These are phyloP conservation scores for Lasiurus borealis DNA, from an alignment of 2,113 vertebrate genomes.

Conservation along the genomic window DNA sequence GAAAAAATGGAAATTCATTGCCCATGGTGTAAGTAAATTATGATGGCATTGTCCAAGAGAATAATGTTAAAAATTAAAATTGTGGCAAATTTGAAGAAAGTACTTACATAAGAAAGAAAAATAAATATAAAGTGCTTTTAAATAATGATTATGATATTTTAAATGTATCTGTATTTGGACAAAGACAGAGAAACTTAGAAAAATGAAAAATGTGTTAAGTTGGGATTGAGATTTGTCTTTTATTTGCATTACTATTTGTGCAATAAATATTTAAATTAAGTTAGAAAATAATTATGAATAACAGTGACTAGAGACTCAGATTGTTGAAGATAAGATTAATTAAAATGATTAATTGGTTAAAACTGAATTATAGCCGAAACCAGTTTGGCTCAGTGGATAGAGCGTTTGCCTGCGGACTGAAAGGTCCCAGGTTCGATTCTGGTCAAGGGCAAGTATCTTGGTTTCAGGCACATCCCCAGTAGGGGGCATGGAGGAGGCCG, in stretches of 20 bases:
- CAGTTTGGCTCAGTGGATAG: too few relatives aligned
- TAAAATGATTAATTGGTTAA: constrained; percentile 9
- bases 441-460: too few relatives aligned
- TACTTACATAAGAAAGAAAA: neutral
- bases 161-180: constrained; percentile 36
- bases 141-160: neutral
- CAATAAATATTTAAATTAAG: constrained; percentile 51
- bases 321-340: constrained; percentile 33
- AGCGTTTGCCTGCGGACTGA: too few relatives aligned
- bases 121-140: constrained; percentile 33
- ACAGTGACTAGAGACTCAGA: neutral
- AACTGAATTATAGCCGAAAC: neutral
- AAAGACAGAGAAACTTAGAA: constrained; percentile 39
- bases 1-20: constrained; percentile 1
- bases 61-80: constrained; percentile 57
- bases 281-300: constrained; percentile 41
- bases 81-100: constrained; percentile 20
- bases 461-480: too few relatives aligned
- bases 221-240: neutral
- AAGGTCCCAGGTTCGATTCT: too few relatives aligned
- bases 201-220: constrained; percentile 21
- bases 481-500: too few relatives aligned
- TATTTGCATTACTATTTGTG: constrained; percentile 23
- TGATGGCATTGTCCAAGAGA: neutral
- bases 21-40: neutral